A percentile compares a stretch with the other conserved stretches of the same genome.
Evolutionary conservation across 2,888 invertebrate species (phyloP).

Genomic region (Esperia sulphurella): DNA sequence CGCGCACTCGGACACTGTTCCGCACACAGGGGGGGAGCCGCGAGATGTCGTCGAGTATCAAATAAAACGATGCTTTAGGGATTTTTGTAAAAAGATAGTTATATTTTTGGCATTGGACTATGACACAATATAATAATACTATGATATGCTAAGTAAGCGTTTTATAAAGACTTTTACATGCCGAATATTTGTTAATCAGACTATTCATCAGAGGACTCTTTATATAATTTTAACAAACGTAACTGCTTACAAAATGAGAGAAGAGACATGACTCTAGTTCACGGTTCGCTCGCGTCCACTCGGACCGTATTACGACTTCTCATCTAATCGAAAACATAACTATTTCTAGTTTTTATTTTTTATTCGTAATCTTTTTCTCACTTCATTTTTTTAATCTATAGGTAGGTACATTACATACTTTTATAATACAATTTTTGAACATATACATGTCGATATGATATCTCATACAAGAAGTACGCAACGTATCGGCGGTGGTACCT

Average conservation of each 20-base stretch:
- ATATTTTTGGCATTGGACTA: slow-evolving; percentile 80
- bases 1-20: no score
- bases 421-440: slow-evolving; percentile 77
- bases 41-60: slow-evolving; percentile 27
- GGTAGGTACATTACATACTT: slow-evolving; percentile 58
- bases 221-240: slow-evolving; percentile 77
- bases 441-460: slow-evolving; percentile 78
- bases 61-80: slow-evolving; percentile 73
- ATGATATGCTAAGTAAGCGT: slow-evolving; percentile 80
- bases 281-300: no score
- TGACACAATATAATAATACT: slow-evolving; percentile 80
- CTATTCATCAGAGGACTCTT: slow-evolving; percentile 79
- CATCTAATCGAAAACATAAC: slow-evolving; percentile 72
- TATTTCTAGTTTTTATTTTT: slow-evolving; percentile 70
- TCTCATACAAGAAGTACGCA: slow-evolving; percentile 75
- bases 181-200: slow-evolving; percentile 79
- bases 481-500: slow-evolving; percentile 66
- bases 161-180: slow-evolving; percentile 80
- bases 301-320: slow-evolving; percentile 66
- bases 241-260: slow-evolving; percentile 76
- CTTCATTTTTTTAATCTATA: slow-evolving; percentile 76
- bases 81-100: slow-evolving; percentile 80
- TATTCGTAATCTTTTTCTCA: slow-evolving; percentile 77
- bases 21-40: neutral
- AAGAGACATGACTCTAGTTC: no score